Evolutionary conservation across 1,140 invertebrate genomes (phyloP).

Genomic region (Parasteatoda tepidariorum): DNA sequence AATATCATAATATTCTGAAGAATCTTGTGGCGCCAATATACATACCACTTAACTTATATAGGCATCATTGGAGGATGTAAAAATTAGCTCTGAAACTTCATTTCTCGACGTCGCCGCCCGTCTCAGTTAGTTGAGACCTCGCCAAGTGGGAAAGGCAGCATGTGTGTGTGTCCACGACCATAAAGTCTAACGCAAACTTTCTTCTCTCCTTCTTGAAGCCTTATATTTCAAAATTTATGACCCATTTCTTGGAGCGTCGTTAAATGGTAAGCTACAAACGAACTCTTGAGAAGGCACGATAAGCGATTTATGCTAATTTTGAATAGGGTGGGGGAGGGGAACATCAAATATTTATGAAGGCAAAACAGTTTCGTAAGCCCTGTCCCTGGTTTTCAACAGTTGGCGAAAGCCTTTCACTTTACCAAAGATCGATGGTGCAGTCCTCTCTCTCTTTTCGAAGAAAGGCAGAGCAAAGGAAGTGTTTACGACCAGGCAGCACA

Average conservation of each 20-base stretch:
- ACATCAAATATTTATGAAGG: constrained; percentile 36
- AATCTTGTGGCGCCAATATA: no score
- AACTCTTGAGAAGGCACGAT: neutral
- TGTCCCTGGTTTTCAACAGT: neutral
- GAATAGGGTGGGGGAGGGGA: neutral
- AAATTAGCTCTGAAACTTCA: no score
- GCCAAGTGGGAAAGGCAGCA: no score
- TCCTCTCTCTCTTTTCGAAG: neutral
- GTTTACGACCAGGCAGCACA: no score
- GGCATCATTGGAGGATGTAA: no score
- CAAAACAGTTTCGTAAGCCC: constrained; percentile 19
- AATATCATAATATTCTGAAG: no score
- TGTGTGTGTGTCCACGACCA: no score
- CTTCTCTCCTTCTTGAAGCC: neutral
- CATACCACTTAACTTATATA: no score
- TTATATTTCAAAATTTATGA: constrained; percentile 31
- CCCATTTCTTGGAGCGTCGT: neutral
- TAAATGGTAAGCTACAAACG: neutral
- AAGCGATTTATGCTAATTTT: constrained; percentile 45
- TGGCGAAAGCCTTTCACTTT: neutral
- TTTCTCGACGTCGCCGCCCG: no score
- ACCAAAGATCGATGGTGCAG: neutral
- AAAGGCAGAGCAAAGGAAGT: no score
- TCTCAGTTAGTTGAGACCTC: no score
- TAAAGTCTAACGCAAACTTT: no score